Evolutionary conservation across 2,797 vertebrate species (phyloP).

Genomic region (Coregonus ussuriensis): DNA sequence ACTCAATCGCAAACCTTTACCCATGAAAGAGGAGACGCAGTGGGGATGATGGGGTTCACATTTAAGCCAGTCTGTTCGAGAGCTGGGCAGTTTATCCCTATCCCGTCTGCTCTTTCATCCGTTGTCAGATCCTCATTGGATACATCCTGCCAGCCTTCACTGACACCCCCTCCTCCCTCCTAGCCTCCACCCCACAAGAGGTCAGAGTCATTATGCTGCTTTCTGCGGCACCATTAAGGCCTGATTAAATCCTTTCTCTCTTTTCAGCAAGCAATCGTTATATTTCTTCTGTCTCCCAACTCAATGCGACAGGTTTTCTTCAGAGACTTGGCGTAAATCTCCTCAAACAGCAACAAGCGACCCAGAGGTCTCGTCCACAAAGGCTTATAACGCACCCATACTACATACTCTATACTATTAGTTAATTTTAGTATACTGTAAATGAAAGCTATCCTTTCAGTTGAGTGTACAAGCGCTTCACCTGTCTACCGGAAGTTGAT

Average conservation of each 20-base stretch:
- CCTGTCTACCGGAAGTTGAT: too few relatives aligned
- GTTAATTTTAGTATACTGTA: too few relatives aligned
- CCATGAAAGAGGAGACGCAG: background rate
- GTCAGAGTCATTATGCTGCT: constrained; percentile 39
- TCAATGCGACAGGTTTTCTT: constrained; percentile 10
- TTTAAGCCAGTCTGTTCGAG: background rate
- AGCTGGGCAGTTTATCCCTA: constrained; percentile 20
- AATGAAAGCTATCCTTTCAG: too few relatives aligned
- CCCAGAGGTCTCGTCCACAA: background rate
- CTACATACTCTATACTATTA: too few relatives aligned
- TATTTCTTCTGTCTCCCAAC: constrained; percentile 9
- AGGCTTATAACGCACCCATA: background rate
- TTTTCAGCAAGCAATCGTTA: constrained; percentile 8
- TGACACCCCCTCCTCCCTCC: constrained; percentile 14
- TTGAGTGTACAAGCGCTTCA: too few relatives aligned
- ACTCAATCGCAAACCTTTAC: background rate
- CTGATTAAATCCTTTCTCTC: constrained; percentile 21
- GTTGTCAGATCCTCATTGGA: constrained; percentile 23
- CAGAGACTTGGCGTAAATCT: background rate
- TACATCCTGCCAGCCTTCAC: constrained; percentile 13
- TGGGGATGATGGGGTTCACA: background rate
- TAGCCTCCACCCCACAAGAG: background rate
- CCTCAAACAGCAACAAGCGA: background rate
- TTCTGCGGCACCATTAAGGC: constrained; percentile 26
- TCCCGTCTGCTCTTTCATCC: constrained; percentile 27